Evolutionary conservation across 92 coral and sea anemone species (phyloP), one percentile per base, ranked within the genome.

Genomic region (Zoanthus solanderi): DNA sequence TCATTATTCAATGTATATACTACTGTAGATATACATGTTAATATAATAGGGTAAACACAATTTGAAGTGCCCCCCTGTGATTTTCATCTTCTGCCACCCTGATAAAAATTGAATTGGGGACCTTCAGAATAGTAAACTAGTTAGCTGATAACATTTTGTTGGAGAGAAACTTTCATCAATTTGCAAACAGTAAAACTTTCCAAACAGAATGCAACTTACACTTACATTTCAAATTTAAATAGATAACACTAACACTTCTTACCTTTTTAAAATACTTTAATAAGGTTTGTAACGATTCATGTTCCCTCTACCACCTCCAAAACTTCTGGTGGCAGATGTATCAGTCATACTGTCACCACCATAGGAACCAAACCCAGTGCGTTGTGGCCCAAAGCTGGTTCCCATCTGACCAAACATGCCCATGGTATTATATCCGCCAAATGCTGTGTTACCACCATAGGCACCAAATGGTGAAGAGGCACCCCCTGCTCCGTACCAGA

Each of bases 351-450:
- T 5, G 13, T 69, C 75, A 63, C 34, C 71, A 66, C 28, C 56
- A 50, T 50, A 44, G 0, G 58, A 32, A 47, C 54, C 75, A 69
- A 23, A 66, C 2, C 23, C 57, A 4, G 74, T 7, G 5, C 56
- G 68, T 72, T 44, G 85, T 23, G 85, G 74, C 32, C 85, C 85
- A 9, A 63, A 80, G 60, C 23, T 80, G 5, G 85, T 63, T n/a
- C 54, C 84, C 14, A 48, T 12, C 61, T 80, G 75, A 12, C 85
- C 85, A 65, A 61, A 45, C 85, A 80, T 58, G 0, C 52, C 83
- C 60, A 58, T 65, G 7, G n/a, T 72, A 65, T 32, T 31, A 16
- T 54, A 54, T 37, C 45, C 66, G 12, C 66, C 83, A 78, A 56
- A 78, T 6, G 28, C 68, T 6, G 69, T 9, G 13, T 44, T 66